Evolutionary conservation across 2,888 invertebrate species (phyloP), one percentile per base, ranked within the genome.

Genomic region (Dicroscelio sp.): DNA sequence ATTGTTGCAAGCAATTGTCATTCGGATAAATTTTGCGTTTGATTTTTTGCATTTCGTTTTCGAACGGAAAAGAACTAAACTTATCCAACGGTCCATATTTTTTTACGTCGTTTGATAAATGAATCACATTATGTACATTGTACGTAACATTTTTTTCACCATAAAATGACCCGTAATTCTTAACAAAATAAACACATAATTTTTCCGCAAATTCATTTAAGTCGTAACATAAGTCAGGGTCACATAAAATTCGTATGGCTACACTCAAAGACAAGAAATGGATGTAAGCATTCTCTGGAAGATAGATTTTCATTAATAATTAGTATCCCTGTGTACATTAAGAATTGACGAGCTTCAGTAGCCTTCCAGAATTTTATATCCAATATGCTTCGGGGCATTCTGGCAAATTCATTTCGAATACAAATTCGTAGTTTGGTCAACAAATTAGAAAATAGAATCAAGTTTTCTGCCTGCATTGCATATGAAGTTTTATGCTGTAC

Each of bases 31-130:
- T 52, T 52, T 52, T 52, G 5, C 52, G 17, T 52, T 52, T 52
- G 23, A 69, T 69, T 10, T 69, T 69, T 38, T 69, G 69, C 69
- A 69, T 69, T 25, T 73, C 73, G 31, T 73, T 73, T 52, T 73
- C 73, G 31, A 73, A 73, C 0, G 38, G 33, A 25, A 58, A 76
- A 30, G 76, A n/a, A 31, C 76, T 78, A 38, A 38, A 78, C 27
- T 25, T 1, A 30, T 78, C 76, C 3, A 78, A 14, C 6, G 76
- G 17, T 60, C 76, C 76, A 60, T 35, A 60, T 25, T 60, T 60
- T 20, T 27, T 35, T 12, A 78, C 76, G 38, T 60, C 76, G 20
- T 60, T 38, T 27, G 60, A 5, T 27, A 78, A 78, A 38, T 78
- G 76, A 27, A 78, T 25, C 10, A 78, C 2, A 38, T 38, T 78